Evolutionary conservation across 2,113 vertebrate genomes (phyloP).

Genomic region (Aix galericulata): DNA sequence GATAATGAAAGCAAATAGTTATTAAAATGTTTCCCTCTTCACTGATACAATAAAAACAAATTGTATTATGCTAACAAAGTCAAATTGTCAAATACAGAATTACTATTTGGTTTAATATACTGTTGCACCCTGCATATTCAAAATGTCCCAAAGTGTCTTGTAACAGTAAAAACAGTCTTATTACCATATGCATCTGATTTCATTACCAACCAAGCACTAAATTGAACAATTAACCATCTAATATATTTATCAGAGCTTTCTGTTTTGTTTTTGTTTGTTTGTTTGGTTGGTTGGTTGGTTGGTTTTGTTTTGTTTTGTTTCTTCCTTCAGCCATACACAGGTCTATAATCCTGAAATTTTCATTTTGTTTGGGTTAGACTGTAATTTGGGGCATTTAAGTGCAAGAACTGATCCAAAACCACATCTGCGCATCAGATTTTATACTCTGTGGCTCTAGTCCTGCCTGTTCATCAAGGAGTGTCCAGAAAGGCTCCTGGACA

Average conservation of each 20-base stretch:
- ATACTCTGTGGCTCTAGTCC: neutral
- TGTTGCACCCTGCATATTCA: neutral
- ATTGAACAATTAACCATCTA: constrained; percentile 30
- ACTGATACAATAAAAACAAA: constrained; percentile 51
- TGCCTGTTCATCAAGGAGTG: neutral
- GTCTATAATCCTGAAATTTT: neutral
- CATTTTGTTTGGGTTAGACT: neutral
- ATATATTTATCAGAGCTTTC: constrained; percentile 4
- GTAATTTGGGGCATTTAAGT: neutral
- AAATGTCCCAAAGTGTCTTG: constrained; percentile 34
- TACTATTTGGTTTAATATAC: constrained; percentile 50
- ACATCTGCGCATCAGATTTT: neutral
- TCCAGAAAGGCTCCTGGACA: neutral
- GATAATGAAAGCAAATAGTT: constrained; percentile 57
- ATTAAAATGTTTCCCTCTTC: constrained; percentile 37
- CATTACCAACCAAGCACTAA: neutral
- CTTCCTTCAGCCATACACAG: neutral
- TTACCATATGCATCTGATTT: neutral
- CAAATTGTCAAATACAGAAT: constrained; percentile 46
- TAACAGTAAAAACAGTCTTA: constrained; percentile 11
- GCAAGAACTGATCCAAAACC: neutral
- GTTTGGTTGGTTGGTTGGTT: too few species aligned
- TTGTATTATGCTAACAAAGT: constrained; percentile 36
- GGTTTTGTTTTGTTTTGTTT: neutral
- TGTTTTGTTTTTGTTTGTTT: neutral